Conservation (phyloP, 1,140 invertebrate species). For the Pachyrhynchus sulphureomaculatus region DNA sequence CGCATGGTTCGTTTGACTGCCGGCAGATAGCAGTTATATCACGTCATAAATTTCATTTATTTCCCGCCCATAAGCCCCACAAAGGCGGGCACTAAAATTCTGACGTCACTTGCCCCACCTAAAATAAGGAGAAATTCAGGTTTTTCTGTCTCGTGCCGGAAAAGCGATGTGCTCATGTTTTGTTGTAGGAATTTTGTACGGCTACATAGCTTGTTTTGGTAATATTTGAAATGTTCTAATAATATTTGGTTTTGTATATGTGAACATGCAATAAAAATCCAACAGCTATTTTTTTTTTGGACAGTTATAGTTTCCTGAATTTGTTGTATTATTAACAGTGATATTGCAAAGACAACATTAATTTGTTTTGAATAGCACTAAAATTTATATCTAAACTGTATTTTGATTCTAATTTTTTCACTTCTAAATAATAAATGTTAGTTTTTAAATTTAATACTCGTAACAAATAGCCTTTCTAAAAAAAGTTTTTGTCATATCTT, state of each 20-base stretch:
- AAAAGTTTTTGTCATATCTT: too few species aligned
- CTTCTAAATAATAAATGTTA: too few species aligned
- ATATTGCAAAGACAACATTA: too few species aligned
- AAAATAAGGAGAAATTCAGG: slow-evolving; percentile 13
- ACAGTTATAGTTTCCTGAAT: background rate
- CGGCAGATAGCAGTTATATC: slow-evolving; percentile 54
- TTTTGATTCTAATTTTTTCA: too few species aligned
- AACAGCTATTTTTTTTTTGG: slow-evolving; percentile 10
- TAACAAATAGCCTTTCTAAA: too few species aligned
- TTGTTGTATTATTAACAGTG: background rate
- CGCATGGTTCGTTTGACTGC: slow-evolving; percentile 51
- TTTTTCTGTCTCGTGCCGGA: slow-evolving; percentile 17
- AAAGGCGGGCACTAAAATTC: slow-evolving; percentile 44
- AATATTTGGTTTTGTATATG: slow-evolving; percentile 18
- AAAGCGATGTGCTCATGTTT: slow-evolving; percentile 11
- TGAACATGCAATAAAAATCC: slow-evolving; percentile 20
- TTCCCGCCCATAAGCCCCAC: slow-evolving; percentile 49
- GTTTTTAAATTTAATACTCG: too few species aligned
- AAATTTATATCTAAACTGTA: too few species aligned
- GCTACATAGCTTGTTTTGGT: slow-evolving; percentile 20
- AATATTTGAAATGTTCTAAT: slow-evolving; percentile 29
- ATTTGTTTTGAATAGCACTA: too few species aligned
- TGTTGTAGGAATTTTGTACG: slow-evolving; percentile 4
- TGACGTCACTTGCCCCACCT: slow-evolving; percentile 38
- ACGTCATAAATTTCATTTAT: slow-evolving; percentile 52